Evolutionary conservation across 2,797 vertebrate species (phyloP), one percentile per base, ranked within the genome.

Genomic region (Anas bernieri): DNA sequence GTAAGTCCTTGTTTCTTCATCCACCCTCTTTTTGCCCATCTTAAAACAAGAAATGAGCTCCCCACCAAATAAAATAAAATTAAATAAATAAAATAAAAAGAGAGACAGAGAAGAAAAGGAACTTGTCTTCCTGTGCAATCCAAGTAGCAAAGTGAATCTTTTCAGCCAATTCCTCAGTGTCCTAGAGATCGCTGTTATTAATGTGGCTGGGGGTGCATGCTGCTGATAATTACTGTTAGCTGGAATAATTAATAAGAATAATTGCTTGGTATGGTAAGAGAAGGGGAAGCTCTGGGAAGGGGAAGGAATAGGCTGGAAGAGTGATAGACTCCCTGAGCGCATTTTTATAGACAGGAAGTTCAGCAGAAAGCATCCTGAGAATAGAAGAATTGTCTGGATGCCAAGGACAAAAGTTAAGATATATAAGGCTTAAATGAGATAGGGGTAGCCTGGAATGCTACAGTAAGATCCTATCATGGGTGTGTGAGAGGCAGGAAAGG

Each of bases 211-310:
- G 97, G 97, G 97, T 97, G 97, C 97, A 96, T 93, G 96, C 96
- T 97, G 97, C 97, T 98, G 97, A 98, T 98, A 98, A 98, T 98
- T 98, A 98, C 98, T 97, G 97, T 97, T 98, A 97, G 97, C 97
- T 96, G 94, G 97, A 98, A 98, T 98, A 98, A 98, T 98, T 98
- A 98, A 98, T 98, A 98, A 98, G 98, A 98, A 97, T 98, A 98
- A 98, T 98, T 98, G 97, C 98, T 98, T 95, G 56, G 96, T 97
- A 95, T 97, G 96, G 97, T 97, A 97, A 98, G 96, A 97, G 96
- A 97, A 97, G 96, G 93, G 91, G 92, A 97, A 98, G 97, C 97
- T 97, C 97, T 97, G 98, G 98, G 97, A 97, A 97, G 91, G 94
- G 96, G 96, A 97, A 97, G 97, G 97, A 97, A 92, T 96, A 96